Evolutionary conservation across 2,888 invertebrate species (phyloP).

Genomic region (Hecatera dysodea): DNA sequence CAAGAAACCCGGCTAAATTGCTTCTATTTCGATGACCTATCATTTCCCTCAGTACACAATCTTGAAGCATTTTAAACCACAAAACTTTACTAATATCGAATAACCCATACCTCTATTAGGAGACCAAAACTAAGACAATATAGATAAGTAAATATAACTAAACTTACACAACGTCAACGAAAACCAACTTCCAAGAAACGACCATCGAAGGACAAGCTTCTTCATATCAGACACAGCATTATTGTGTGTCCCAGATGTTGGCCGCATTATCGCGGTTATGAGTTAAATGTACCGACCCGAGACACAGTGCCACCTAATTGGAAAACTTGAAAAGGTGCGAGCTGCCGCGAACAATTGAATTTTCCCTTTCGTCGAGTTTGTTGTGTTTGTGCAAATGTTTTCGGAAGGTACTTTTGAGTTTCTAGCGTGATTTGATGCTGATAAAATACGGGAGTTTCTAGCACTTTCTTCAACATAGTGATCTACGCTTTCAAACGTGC

Average conservation of each 20-base stretch:
- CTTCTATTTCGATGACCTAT: too few species aligned
- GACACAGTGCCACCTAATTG: constrained; percentile 81
- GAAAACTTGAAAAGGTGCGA: constrained; percentile 85
- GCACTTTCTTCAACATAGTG: too few species aligned
- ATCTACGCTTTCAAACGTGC: too few species aligned
- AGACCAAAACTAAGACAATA: constrained; percentile 42
- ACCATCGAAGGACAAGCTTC: constrained; percentile 57
- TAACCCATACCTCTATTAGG: background rate
- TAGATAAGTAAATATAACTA: constrained; percentile 52
- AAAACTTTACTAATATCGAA: constrained; percentile 42
- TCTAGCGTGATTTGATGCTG: constrained; percentile 28
- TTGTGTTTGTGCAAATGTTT: constrained; percentile 60
- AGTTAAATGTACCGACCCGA: constrained; percentile 78
- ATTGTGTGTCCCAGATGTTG: constrained; percentile 77
- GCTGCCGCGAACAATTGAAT: constrained; percentile 79
- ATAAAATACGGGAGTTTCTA: background rate
- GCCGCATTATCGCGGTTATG: constrained; percentile 77
- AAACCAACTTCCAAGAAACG: constrained; percentile 42
- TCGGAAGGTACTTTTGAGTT: constrained; percentile 34
- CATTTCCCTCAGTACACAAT: background rate
- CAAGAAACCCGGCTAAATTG: too few species aligned
- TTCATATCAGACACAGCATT: constrained; percentile 69
- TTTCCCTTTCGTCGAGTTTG: constrained; percentile 57
- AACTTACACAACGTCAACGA: constrained; percentile 27
- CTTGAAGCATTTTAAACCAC: constrained; percentile 5